A percentile compares a stretch with the other conserved stretches of the same genome.
Conservation (phyloP, 1,140 invertebrate species). For the Brachionus manjavacas region DNA sequence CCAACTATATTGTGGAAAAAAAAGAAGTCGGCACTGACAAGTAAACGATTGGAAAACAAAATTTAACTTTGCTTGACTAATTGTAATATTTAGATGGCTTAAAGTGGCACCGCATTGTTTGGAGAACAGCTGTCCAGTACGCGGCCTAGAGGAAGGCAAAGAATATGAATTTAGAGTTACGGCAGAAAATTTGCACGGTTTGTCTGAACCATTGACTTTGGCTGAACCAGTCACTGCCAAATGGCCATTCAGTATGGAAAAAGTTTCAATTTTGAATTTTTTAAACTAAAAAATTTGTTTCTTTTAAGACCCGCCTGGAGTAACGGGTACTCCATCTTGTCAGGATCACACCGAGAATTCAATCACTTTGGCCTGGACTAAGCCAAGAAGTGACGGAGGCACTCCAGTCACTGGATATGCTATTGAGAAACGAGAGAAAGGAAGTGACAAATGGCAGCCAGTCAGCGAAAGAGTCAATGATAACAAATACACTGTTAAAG, state of each 20-base stretch:
- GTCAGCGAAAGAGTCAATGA: constrained; percentile 44
- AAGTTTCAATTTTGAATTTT: neutral
- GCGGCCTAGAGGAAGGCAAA: constrained; percentile 80
- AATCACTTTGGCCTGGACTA: constrained; percentile 85
- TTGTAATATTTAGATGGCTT: neutral
- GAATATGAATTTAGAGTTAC: constrained; percentile 95
- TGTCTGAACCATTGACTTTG: constrained; percentile 82
- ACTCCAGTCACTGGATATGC: constrained; percentile 75
- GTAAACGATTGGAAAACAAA: constrained; percentile 44
- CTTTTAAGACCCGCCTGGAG: constrained; percentile 70
- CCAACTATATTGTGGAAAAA: constrained; percentile 94
- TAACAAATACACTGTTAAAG: constrained; percentile 69
- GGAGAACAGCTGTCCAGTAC: constrained; percentile 76
- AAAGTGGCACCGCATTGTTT: constrained; percentile 49
- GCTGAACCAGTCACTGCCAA: constrained; percentile 81
- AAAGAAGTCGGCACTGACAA: constrained; percentile 67
- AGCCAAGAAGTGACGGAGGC: constrained; percentile 80
- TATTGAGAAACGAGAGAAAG: constrained; percentile 80
- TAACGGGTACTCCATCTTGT: constrained; percentile 77
- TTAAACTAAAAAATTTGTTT: neutral
- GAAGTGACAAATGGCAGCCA: constrained; percentile 59
- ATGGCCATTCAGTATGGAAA: constrained; percentile 76
- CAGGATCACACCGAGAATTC: constrained; percentile 84
- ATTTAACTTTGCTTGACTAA: neutral
- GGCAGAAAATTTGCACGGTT: constrained; percentile 93